Evolutionary conservation across 2,888 invertebrate species (phyloP), one percentile per base, ranked within the genome.

Genomic region (Amorpha juglandis): DNA sequence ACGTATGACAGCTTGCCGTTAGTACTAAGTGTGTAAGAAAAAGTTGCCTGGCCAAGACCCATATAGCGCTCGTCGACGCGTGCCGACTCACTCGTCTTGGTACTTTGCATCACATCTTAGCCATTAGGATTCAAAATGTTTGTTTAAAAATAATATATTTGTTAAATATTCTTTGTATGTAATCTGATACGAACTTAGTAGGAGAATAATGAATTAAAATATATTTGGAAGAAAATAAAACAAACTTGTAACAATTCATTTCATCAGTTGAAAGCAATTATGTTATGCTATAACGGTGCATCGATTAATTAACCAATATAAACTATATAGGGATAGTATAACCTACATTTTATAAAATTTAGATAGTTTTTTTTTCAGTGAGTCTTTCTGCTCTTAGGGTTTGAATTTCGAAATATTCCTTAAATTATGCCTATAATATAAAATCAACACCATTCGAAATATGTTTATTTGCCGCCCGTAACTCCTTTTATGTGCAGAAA

Each of bases 11-110:
- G 80, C 84, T 82, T 78, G 83, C 83, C 82, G 82, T 87, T 85
- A 86, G 88, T 84, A 85, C 84, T 86, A 84, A 87, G 83, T 84
- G 77, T 76, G 82, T 80, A 84, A 93, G 93, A 93, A 93, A 92
- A 93, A 93, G 92, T 93, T 92, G 92, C 87, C 86, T 90, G 92
- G 88, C 93, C 93, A 92, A 92, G 93, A 93, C 93, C 93, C 88
- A 92, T 92, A 90, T 92, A 91, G 82, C 82, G 72, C 71, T 77
- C 75, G 74, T 73, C 73, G 77, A 84, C 83, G 83, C 83, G 81
- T 81, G 78, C 72, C 75, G 85, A 71, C 75, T 74, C 74, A 80
- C 70, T 70, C 74, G 80, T 86, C 86, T 92, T 92, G 91, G 82
- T 92, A 88, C 90, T 91, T 85, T 65, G 35, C 67, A 71, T 64